phyloP scores from a whole-genome alignment of 2,113 vertebrate genomes.

The Microcebus griseorufus region DNA sequence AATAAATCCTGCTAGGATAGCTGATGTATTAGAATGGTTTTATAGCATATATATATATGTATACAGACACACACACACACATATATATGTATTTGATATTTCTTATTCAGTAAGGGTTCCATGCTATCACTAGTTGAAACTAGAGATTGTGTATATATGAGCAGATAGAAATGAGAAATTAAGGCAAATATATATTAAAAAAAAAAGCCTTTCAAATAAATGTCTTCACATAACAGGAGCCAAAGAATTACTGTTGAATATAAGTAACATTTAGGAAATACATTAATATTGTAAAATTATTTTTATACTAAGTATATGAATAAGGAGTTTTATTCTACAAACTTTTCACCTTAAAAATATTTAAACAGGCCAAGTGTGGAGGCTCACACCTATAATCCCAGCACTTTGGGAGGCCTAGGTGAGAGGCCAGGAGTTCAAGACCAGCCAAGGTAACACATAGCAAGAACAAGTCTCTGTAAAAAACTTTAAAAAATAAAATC shows the following conservation, averaged over 20 bases:
- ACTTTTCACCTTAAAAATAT: not conserved
- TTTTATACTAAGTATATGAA: not conserved
- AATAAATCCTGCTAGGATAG: constrained; percentile 55
- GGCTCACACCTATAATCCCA: no score
- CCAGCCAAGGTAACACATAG: no score
- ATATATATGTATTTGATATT: not conserved
- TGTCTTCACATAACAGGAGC: not conserved
- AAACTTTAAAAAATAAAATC: no score
- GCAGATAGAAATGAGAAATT: constrained; percentile 9
- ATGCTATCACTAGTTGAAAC: not conserved
- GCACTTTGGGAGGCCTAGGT: no score
- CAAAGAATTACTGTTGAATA: not conserved
- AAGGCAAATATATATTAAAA: not conserved
- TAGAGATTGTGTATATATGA: not conserved
- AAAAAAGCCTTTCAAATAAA: constrained; percentile 32
- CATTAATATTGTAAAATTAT: not conserved
- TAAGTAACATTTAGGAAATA: not conserved
- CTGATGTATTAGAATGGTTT: constrained; percentile 33
- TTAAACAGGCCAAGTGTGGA: not conserved
- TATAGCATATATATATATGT: no score
- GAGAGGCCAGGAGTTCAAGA: no score
- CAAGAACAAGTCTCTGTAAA: no score
- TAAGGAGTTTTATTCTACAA: not conserved
- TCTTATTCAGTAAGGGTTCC: constrained; percentile 14
- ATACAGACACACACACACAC: no score